Evolutionary conservation across 2,888 invertebrate species (phyloP).

Genomic region (Caenorhabditis afra): DNA sequence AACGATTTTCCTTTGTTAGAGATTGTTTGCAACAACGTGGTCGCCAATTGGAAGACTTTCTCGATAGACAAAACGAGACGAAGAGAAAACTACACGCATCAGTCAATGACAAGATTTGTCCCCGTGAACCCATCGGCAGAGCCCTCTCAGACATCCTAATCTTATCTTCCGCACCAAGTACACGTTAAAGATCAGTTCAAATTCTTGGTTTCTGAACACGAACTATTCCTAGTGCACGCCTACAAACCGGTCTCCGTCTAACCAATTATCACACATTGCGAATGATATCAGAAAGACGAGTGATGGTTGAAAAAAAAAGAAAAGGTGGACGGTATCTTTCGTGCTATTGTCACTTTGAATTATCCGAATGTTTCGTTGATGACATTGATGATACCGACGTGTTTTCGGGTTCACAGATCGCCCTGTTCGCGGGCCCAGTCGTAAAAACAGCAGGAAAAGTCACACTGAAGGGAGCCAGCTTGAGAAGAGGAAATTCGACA

Average conservation of each 20-base stretch:
- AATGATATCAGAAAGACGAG: conserved; percentile 2
- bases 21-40: not conserved
- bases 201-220: conserved; percentile 22
- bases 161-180: conserved; percentile 13
- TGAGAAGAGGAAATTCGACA: conserved; percentile 9
- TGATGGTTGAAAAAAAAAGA: not conserved
- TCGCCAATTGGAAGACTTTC: not conserved
- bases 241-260: conserved; percentile 17
- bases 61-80: not conserved
- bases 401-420: too few relatives aligned
- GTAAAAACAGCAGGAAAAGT: not conserved
- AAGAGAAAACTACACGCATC: not conserved
- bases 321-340: not conserved
- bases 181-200: conserved; percentile 11
- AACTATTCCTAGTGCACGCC: conserved; percentile 27
- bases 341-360: not conserved
- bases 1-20: conserved; percentile 11
- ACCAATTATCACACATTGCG: conserved; percentile 22
- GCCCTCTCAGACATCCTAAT: conserved; percentile 25
- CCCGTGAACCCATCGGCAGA: too few relatives aligned
- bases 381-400: not conserved
- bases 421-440: too few relatives aligned
- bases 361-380: not conserved
- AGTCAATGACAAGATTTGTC: too few relatives aligned
- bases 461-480: not conserved